Evolutionary conservation across 2,888 invertebrate genomes (phyloP).

Genomic region (Nephrotoma appendiculata): DNA sequence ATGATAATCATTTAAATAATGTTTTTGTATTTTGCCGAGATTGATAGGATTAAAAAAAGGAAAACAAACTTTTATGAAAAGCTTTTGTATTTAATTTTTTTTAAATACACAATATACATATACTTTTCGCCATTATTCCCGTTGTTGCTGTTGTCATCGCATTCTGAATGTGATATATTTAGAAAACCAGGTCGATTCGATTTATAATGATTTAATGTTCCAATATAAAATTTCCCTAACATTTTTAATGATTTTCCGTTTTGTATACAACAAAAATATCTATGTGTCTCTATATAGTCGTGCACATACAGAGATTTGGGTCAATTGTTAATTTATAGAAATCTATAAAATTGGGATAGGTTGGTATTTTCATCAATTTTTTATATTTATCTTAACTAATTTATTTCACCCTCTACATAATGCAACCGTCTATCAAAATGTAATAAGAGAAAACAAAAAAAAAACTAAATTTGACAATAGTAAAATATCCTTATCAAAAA

Average conservation of each 20-base stretch:
- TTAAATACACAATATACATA: not conserved
- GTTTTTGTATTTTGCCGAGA: not conserved
- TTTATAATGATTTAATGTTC: not conserved
- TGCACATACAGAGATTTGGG: not conserved
- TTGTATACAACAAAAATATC: too few relatives aligned
- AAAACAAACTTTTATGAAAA: not conserved
- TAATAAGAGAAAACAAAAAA: not conserved
- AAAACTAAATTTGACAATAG: not conserved
- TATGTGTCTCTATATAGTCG: too few relatives aligned
- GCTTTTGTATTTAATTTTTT: not conserved
- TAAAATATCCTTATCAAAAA: not conserved
- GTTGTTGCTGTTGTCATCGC: not conserved
- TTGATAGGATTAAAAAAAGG: not conserved
- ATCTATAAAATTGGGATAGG: not conserved
- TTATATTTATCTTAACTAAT: not conserved
- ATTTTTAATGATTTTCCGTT: not conserved
- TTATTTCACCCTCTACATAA: too few relatives aligned
- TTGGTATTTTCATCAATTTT: not conserved
- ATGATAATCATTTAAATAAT: not conserved
- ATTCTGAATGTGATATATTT: not conserved
- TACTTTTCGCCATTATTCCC: not conserved
- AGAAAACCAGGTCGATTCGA: not conserved
- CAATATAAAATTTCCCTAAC: not conserved
- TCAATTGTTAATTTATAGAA: not conserved
- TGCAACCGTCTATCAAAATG: not conserved